Evolutionary conservation across 2,797 vertebrate species (phyloP).

Genomic region (Erethizon dorsatum): DNA sequence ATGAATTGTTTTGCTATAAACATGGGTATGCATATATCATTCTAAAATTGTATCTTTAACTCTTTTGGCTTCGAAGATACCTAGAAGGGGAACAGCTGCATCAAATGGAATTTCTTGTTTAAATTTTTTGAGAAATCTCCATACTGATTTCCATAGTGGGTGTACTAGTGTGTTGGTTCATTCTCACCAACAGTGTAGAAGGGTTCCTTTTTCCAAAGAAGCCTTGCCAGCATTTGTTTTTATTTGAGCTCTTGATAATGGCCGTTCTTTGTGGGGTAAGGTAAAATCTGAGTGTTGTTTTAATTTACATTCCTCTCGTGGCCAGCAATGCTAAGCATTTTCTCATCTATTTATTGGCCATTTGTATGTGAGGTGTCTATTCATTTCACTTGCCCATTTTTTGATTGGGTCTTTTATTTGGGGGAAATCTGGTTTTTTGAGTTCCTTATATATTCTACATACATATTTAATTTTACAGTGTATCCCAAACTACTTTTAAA

Average conservation of each 20-base stretch:
- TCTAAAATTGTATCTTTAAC: background rate
- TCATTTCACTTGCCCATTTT: background rate
- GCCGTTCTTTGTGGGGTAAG: background rate
- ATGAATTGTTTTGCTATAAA: background rate
- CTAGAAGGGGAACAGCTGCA: background rate
- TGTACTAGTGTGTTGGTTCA: background rate
- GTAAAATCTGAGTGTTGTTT: background rate
- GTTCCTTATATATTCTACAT: background rate
- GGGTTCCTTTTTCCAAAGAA: background rate
- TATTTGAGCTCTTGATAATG: background rate
- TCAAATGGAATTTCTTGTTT: background rate
- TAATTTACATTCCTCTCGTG: background rate
- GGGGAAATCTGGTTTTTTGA: background rate
- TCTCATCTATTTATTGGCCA: background rate
- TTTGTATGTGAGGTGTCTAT: background rate
- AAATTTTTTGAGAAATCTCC: background rate
- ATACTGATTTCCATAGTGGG: background rate
- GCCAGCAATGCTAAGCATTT: background rate
- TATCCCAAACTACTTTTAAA: slow-evolving; percentile 16
- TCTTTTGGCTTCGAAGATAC: background rate
- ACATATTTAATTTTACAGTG: slow-evolving; percentile 23
- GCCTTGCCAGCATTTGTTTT: background rate
- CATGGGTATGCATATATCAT: background rate
- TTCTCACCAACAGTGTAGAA: background rate
- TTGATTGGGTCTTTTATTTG: background rate